Conservation (phyloP, 2,797 vertebrate species). For the Taenioides sp. region DNA sequence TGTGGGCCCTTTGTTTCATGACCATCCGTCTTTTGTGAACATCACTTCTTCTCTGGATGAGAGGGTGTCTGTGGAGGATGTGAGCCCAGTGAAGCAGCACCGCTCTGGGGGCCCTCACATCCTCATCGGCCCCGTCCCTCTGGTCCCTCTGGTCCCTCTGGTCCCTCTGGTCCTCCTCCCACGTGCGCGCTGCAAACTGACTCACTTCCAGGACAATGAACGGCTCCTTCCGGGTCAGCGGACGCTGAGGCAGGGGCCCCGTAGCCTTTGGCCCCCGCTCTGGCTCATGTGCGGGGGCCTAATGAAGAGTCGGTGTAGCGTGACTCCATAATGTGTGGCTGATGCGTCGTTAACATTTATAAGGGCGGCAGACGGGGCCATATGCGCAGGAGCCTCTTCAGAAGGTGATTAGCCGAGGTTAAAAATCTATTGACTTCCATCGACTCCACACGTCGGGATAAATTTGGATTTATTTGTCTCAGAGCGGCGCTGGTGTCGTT, state of each 20-base stretch:
- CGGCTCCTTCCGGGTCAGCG: slow-evolving; percentile 86
- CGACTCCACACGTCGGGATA: not conserved
- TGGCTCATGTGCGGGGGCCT: slow-evolving; percentile 79
- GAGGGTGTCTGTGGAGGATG: slow-evolving; percentile 36
- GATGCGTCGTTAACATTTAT: slow-evolving; percentile 67
- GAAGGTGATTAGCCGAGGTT: slow-evolving; percentile 2
- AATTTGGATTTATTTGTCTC: slow-evolving; percentile 11
- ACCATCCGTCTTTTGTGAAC: slow-evolving; percentile 40
- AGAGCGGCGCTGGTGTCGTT: not conserved
- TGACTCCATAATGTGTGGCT: slow-evolving; percentile 72
- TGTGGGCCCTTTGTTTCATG: not conserved
- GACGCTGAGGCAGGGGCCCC: slow-evolving; percentile 73
- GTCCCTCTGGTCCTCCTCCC: no score
- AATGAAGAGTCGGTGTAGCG: slow-evolving; percentile 87
- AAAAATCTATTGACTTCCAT: slow-evolving; percentile 10
- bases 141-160: slow-evolving; percentile 58
- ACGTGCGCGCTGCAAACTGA: slow-evolving; percentile 84
- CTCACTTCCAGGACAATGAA: slow-evolving; percentile 88
- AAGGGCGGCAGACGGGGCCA: slow-evolving; percentile 15
- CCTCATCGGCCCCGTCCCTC: slow-evolving; percentile 56
- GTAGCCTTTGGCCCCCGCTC: slow-evolving; percentile 83
- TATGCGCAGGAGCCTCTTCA: not conserved
- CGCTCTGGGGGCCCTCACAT: slow-evolving; percentile 36
- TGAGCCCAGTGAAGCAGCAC: slow-evolving; percentile 70
- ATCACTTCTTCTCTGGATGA: not conserved